Percentiles rank a stretch among this genome's conserved stretches.
Evolutionary conservation across 23 tunicate species (phyloP).

Genomic region (Ascidia mentula): DNA sequence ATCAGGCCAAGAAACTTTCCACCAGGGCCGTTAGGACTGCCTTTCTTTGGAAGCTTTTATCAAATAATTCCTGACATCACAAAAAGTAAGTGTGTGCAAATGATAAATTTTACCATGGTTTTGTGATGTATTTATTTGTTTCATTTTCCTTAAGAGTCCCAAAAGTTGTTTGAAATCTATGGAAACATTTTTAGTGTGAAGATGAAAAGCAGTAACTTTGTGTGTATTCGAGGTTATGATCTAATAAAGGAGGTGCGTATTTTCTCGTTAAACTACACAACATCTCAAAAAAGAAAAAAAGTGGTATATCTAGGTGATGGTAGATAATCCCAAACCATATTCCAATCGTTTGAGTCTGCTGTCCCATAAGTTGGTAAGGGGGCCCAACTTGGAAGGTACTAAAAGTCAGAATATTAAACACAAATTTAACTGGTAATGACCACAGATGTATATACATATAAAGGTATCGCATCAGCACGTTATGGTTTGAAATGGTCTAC

Average conservation of each 20-base stretch:
- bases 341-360: neutral
- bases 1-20: constrained; percentile 24
- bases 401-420: too few species aligned
- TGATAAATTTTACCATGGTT: neutral
- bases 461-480: constrained; percentile 17
- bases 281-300: too few species aligned
- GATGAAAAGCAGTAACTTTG: neutral
- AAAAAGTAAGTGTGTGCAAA: neutral
- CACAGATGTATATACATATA: too few species aligned
- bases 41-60: constrained; percentile 22
- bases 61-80: neutral
- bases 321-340: neutral
- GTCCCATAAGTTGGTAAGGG: neutral
- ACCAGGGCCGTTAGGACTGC: constrained; percentile 27
- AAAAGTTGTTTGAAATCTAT: neutral
- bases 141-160: neutral
- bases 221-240: neutral
- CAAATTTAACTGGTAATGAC: too few species aligned
- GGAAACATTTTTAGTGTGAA: neutral
- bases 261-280: neutral
- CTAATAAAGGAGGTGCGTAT: neutral
- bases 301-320: neutral
- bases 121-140: neutral
- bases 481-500: constrained; percentile 32
- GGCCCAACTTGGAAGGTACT: neutral